Conservation (phyloP, 2,797 vertebrate species). For the Chelmon rostratus region DNA sequence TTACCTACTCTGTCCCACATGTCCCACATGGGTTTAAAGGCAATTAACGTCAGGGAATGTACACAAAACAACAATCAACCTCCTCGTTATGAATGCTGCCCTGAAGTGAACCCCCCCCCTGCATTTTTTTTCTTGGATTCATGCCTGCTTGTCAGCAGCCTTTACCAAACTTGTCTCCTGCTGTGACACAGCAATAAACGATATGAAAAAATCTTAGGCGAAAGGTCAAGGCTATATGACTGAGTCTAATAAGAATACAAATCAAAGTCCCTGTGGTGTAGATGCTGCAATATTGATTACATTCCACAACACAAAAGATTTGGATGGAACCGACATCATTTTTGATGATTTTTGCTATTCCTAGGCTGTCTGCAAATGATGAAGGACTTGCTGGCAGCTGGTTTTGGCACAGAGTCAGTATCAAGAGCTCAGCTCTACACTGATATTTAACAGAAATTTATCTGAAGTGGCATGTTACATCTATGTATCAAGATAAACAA, state of each 20-base stretch:
- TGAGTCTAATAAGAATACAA: slow-evolving; percentile 47
- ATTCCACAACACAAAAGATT: slow-evolving; percentile 4
- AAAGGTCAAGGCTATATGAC: slow-evolving; percentile 51
- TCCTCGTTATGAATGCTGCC: slow-evolving; percentile 61
- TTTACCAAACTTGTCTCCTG: slow-evolving; percentile 44
- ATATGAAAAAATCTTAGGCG: slow-evolving; percentile 47
- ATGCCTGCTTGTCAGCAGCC: slow-evolving; percentile 54
- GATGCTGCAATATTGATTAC: slow-evolving; percentile 25
- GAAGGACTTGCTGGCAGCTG: slow-evolving; percentile 21
- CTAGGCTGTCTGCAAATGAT: slow-evolving; percentile 24
- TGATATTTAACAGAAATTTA: slow-evolving; percentile 23
- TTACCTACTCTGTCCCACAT: slow-evolving; percentile 61
- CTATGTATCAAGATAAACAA: slow-evolving; percentile 13
- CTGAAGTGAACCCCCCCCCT: slow-evolving; percentile 44
- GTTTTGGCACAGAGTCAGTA: slow-evolving; percentile 8
- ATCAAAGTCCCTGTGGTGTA: slow-evolving; percentile 14
- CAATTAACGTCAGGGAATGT: slow-evolving; percentile 69
- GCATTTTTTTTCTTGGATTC: slow-evolving; percentile 29
- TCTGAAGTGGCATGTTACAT: slow-evolving; percentile 1
- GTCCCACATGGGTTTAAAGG: slow-evolving; percentile 64
- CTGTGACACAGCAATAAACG: slow-evolving; percentile 41
- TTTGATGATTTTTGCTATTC: slow-evolving; percentile 19
- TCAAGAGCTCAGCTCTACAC: slow-evolving; percentile 9
- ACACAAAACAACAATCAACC: slow-evolving; percentile 66
- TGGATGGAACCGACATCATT: slow-evolving; percentile 5